These are phyloP conservation scores for Phylloscopus collybita DNA, from an alignment of 2,797 vertebrate species.

Conservation along the genomic window DNA sequence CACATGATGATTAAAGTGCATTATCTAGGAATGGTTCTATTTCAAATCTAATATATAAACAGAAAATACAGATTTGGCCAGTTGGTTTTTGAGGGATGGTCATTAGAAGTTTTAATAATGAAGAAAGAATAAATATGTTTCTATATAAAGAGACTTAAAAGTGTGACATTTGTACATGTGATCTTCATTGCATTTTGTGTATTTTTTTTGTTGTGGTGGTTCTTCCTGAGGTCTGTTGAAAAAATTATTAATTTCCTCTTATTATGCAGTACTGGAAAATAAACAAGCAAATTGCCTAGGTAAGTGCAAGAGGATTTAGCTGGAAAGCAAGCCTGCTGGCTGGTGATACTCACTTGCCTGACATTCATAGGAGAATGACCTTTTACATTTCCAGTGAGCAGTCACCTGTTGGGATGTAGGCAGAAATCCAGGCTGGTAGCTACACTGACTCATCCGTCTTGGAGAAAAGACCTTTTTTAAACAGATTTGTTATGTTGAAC, in stretches of 20 bases:
- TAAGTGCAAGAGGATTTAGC: not conserved
- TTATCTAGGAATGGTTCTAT: not conserved
- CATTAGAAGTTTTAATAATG: not conserved
- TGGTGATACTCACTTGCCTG: not conserved
- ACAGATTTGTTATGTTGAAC: not conserved
- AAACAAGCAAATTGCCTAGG: not conserved
- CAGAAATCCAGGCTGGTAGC: not conserved
- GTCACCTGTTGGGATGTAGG: not conserved
- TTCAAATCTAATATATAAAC: not conserved
- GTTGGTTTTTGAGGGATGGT: not conserved
- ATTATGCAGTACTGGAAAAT: not conserved
- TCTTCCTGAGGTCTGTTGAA: not conserved
- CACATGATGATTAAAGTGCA: not conserved
- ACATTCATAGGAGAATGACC: not conserved
- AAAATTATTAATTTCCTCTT: not conserved
- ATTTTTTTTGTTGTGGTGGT: not conserved
- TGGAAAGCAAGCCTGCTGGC: not conserved
- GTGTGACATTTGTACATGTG: not conserved
- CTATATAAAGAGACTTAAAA: not conserved
- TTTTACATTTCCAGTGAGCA: not conserved
- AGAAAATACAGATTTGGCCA: not conserved
- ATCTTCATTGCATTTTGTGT: not conserved
- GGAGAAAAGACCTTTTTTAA: not conserved
- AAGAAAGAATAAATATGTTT: not conserved
- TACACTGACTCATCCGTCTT: rapidly evolving